These are phyloP conservation scores for Capitulum mitella DNA, from an alignment of 2,888 invertebrate genomes.

Conservation along the genomic window DNA sequence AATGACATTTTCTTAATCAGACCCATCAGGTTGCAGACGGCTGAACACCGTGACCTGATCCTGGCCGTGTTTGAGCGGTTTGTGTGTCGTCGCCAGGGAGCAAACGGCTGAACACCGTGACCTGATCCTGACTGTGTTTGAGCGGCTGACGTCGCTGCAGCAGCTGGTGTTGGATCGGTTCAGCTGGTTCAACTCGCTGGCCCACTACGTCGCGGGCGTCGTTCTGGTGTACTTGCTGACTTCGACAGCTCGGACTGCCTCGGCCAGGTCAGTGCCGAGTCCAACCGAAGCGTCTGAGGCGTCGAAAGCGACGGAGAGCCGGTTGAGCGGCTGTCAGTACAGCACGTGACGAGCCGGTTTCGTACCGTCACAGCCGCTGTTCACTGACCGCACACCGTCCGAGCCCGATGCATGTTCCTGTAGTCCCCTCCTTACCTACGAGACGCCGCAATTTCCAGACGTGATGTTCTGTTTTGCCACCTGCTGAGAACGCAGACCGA, in stretches of 20 bases:
- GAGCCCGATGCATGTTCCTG: too few relatives aligned
- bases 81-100: slow-evolving; percentile 45
- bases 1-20: not conserved
- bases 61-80: slow-evolving; percentile 27
- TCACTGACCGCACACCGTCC: too few relatives aligned
- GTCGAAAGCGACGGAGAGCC: too few relatives aligned
- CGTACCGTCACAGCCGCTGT: too few relatives aligned
- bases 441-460: too few relatives aligned
- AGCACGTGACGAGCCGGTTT: too few relatives aligned
- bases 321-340: too few relatives aligned
- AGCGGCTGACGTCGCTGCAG: slow-evolving; percentile 52
- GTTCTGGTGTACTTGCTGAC: slow-evolving; percentile 53
- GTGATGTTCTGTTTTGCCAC: too few relatives aligned
- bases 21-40: not conserved
- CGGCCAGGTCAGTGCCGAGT: slow-evolving; percentile 48
- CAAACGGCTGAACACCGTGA: slow-evolving; percentile 52
- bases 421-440: too few relatives aligned
- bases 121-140: slow-evolving; percentile 52
- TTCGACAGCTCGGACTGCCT: slow-evolving; percentile 50
- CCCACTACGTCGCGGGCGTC: slow-evolving; percentile 52
- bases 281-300: too few relatives aligned
- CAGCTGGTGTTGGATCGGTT: slow-evolving; percentile 57
- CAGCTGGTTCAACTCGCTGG: slow-evolving; percentile 55
- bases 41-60: not conserved
- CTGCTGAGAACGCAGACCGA: too few relatives aligned